Conservation (phyloP, 2,797 vertebrate genomes). For the Pseudocheirus occidentalis region DNA sequence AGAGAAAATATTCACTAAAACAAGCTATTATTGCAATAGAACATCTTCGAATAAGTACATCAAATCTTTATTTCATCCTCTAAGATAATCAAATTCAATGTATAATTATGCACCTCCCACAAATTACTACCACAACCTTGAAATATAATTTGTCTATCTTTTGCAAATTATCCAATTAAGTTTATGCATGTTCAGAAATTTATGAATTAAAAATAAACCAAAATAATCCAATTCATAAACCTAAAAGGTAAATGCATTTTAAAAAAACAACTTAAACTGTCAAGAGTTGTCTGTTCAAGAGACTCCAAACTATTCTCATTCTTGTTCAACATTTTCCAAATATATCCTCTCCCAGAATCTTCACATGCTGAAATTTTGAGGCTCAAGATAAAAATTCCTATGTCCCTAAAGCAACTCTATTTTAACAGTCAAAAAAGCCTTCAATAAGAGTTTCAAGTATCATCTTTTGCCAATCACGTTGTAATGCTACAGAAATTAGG, state of each 20-base stretch:
- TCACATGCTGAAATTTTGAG: slow-evolving; percentile 8
- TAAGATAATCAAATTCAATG: not conserved
- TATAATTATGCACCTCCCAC: not conserved
- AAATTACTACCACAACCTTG: not conserved
- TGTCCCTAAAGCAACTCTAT: not conserved
- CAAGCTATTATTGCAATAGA: not conserved
- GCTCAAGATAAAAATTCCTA: slow-evolving; percentile 14
- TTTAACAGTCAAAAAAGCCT: not conserved
- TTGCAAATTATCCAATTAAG: not conserved
- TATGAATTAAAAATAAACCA: slow-evolving; percentile 23
- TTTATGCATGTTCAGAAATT: not conserved
- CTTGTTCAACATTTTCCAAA: slow-evolving; percentile 8
- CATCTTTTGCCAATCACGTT: slow-evolving; percentile 29
- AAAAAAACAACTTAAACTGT: not conserved
- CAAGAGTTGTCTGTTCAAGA: no score
- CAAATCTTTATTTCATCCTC: not conserved
- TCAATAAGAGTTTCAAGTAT: not conserved
- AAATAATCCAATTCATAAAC: slow-evolving; percentile 30
- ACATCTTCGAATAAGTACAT: not conserved
- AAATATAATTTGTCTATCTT: not conserved
- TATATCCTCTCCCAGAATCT: slow-evolving; percentile 6
- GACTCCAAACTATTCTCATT: not conserved
- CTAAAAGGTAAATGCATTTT: not conserved
- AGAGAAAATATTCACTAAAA: not conserved
- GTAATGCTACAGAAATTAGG: not conserved